phyloP scores from a whole-genome alignment of 1,140 invertebrate genomes.

The Ylistrum balloti region DNA sequence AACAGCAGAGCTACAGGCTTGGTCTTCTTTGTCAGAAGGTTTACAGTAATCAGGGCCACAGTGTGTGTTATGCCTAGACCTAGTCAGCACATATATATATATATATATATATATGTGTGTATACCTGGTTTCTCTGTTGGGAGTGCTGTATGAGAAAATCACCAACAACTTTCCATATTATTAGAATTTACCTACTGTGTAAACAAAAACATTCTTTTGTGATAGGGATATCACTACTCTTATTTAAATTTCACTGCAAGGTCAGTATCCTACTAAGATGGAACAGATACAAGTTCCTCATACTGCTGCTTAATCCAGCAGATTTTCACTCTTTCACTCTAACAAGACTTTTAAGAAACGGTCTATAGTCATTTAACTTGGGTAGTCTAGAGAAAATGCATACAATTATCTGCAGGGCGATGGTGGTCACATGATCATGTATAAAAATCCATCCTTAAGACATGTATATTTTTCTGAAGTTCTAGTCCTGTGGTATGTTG shows the following conservation, averaged over 20 bases:
- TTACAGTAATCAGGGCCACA: slow-evolving; percentile 26
- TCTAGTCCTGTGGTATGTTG: not conserved
- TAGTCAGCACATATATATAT: slow-evolving; percentile 31
- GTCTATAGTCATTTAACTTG: slow-evolving; percentile 34
- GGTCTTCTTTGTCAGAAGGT: slow-evolving; percentile 29
- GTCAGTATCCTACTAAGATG: not conserved
- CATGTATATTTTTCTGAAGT: not conserved
- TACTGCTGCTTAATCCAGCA: not conserved
- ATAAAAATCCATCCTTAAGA: slow-evolving; percentile 3
- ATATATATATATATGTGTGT: not conserved
- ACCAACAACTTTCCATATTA: slow-evolving; percentile 17
- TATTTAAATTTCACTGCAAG: not conserved
- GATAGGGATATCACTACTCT: not conserved
- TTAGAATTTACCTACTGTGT: slow-evolving; percentile 26
- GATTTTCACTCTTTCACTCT: not conserved
- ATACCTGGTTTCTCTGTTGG: slow-evolving; percentile 36
- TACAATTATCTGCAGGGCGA: slow-evolving; percentile 25
- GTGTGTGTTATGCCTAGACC: slow-evolving; percentile 15
- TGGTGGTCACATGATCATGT: slow-evolving; percentile 38
- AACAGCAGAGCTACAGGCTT: not conserved
- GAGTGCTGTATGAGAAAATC: slow-evolving; percentile 15
- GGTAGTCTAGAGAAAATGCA: slow-evolving; percentile 18
- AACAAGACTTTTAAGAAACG: not conserved
- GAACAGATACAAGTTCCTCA: not conserved
- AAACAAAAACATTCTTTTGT: slow-evolving; percentile 36